A percentile compares a stretch with the other conserved stretches of the same genome.
These are phyloP conservation scores for Coryphaenoides rupestris DNA, from an alignment of 2,113 vertebrate genomes.

Conservation along the genomic window DNA sequence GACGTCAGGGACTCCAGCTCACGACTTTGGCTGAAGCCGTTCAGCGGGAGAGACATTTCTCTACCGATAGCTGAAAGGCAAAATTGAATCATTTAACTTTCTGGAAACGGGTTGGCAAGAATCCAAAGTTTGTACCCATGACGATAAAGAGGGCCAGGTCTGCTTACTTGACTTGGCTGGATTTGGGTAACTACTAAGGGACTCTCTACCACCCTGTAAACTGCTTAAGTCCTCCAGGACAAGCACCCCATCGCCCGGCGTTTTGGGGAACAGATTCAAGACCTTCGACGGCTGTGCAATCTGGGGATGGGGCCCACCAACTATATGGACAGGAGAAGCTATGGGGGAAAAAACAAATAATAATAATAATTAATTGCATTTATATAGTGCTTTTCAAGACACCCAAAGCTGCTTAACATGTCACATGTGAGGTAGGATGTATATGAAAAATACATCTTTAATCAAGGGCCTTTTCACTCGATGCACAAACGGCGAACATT, in stretches of 20 bases:
- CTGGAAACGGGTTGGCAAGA: no score
- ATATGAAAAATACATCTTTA: no score
- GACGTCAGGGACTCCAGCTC: constrained; percentile 30
- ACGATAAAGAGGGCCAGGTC: no score
- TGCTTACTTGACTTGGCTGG: constrained; percentile 54
- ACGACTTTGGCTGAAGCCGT: constrained; percentile 52
- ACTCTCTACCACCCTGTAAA: constrained; percentile 26
- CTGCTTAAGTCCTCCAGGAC: constrained; percentile 47
- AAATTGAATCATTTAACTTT: not conserved
- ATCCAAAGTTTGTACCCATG: no score
- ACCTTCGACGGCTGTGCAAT: constrained; percentile 62
- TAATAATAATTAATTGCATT: no score
- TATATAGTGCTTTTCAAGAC: no score
- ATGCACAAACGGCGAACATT: no score
- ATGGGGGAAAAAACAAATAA: constrained; percentile 11
- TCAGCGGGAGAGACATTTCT: constrained; percentile 53
- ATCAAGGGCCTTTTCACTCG: no score
- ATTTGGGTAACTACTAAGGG: constrained; percentile 15
- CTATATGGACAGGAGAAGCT: constrained; percentile 75
- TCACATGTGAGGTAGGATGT: no score
- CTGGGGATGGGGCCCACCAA: constrained; percentile 65
- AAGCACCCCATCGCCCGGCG: constrained; percentile 34
- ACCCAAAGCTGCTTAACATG: no score
- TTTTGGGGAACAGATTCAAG: constrained; percentile 60
- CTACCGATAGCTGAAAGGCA: constrained; percentile 47